Percentiles rank a stretch among this genome's conserved stretches.
Evolutionary conservation across 2,797 vertebrate species (phyloP).

Genomic region (Hippoglossus hippoglossus): DNA sequence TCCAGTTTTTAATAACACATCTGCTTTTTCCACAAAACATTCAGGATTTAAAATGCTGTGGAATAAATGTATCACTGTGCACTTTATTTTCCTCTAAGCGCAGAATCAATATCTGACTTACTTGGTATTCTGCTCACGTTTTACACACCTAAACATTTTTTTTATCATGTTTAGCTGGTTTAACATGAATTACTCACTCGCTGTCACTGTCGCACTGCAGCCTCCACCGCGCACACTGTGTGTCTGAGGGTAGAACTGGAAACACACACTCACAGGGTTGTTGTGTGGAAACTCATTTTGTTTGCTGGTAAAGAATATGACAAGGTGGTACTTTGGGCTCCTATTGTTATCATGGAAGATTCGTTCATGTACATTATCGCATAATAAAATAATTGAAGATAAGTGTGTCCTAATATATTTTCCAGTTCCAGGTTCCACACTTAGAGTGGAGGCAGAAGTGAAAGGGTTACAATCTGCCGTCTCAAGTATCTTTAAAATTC

Average conservation of each 20-base stretch:
- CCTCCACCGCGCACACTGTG: too few relatives aligned
- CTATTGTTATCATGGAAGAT: too few relatives aligned
- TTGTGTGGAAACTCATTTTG: too few relatives aligned
- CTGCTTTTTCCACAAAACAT: slow-evolving; percentile 3
- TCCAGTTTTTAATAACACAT: neutral
- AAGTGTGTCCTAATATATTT: neutral
- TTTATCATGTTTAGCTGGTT: neutral
- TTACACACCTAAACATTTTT: neutral
- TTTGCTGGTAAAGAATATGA: too few relatives aligned
- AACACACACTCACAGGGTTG: too few relatives aligned
- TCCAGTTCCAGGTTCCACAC: slow-evolving; percentile 10
- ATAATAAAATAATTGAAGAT: neutral
- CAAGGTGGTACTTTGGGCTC: too few relatives aligned
- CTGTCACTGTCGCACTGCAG: too few relatives aligned
- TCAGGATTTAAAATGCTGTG: neutral
- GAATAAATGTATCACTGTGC: neutral
- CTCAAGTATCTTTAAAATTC: slow-evolving; percentile 62
- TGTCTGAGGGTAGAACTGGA: too few relatives aligned
- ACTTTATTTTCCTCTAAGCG: neutral
- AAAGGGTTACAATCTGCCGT: slow-evolving; percentile 45
- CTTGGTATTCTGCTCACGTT: neutral
- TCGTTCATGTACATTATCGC: neutral
- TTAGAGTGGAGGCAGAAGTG: slow-evolving; percentile 17
- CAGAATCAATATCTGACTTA: neutral
- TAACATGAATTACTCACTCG: neutral